phyloP scores from a whole-genome alignment of 2,113 vertebrate genomes.

The Leptosomus discolor region DNA sequence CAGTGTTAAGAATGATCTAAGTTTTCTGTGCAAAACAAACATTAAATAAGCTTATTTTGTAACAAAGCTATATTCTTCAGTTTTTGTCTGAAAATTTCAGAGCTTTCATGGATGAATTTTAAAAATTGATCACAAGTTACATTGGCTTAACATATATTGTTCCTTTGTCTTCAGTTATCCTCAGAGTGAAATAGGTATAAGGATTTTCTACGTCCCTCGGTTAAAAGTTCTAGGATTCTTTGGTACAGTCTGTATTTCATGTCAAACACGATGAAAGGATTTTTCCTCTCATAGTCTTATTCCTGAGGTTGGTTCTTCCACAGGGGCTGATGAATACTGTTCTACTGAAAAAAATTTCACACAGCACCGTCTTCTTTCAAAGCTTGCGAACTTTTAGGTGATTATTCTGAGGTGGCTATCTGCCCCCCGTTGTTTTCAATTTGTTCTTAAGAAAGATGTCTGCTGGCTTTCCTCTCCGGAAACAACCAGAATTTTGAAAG shows the following conservation, averaged over 20 bases:
- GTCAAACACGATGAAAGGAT: background rate
- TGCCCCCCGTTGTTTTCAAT: slow-evolving; percentile 17
- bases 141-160: background rate
- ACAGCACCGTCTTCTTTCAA: background rate
- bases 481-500: slow-evolving; percentile 3
- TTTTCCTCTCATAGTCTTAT: background rate
- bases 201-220: background rate
- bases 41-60: background rate
- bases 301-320: background rate
- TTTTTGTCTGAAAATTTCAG: background rate
- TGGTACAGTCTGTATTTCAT: background rate
- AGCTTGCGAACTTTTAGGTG: background rate
- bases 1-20: background rate
- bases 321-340: background rate
- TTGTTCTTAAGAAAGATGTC: slow-evolving; percentile 13
- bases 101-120: background rate
- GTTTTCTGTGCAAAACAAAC: background rate
- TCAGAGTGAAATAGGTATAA: background rate
- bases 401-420: background rate
- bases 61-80: background rate
- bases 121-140: background rate
- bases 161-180: background rate
- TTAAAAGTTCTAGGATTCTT: background rate
- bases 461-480: background rate
- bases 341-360: background rate